Evolutionary conservation across 1,140 invertebrate species (phyloP), one percentile per base, ranked within the genome.

Genomic region (Pissodes strobi): DNA sequence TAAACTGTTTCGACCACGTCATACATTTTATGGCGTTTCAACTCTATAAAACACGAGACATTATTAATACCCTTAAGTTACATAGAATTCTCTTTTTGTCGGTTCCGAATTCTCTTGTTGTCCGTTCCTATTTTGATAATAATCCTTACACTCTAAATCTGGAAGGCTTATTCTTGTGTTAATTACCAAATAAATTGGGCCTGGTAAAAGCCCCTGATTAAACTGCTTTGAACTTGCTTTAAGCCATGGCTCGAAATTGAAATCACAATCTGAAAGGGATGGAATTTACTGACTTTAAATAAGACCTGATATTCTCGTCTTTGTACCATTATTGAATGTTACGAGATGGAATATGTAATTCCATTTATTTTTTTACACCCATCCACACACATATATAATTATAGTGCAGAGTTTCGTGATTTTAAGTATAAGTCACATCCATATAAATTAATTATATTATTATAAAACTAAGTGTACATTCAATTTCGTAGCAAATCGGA

Each of bases 121-220:
- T 21, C 21, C 27, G 23, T 59, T 46, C 43, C 41, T 49, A 59
- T 59, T 48, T 48, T 49, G 25, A 38, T 38, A 48, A 37, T 59
- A 59, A 59, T 59, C 58, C 58, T 52, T 37, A 51, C 37, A 61
- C 37, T 49, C 58, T 61, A 61, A 61, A 61, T 61, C 58, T 61
- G 23, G 41, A 17, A 46, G 56, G 58, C 58, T 61, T 61, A 49
- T 61, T 61, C 58, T 61, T 61, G 58, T 61, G 58, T 61, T 61
- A 61, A 61, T 61, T 61, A 61, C 58, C 58, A 61, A 61, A 61
- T 61, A 61, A 61, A 61, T 61, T 61, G 58, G 56, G 58, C 58
- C 39, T 30, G 58, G 34, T 23, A 51, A 51, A 61, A 61, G 58
- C 58, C 46, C 46, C 46, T 30, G 58, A 61, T 61, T 61, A 61